Percentiles rank a stretch among this genome's conserved stretches.
These are phyloP conservation scores for Apeltes quadracus DNA, from an alignment of 2,113 vertebrate genomes.

Conservation along the genomic window DNA sequence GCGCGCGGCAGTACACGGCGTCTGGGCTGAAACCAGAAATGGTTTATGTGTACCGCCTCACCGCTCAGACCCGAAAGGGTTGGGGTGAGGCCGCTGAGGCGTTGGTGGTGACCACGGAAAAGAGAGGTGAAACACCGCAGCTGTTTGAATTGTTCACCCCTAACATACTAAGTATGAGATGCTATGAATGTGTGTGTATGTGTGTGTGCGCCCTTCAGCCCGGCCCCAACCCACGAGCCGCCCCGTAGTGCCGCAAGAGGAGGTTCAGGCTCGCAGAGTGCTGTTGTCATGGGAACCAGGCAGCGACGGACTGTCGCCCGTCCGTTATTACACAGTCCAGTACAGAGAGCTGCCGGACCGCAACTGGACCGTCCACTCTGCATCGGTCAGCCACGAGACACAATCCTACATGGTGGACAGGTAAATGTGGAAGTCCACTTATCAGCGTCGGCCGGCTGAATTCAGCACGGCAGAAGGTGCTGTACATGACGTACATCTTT, in stretches of 20 bases:
- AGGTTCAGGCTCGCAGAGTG: conserved; percentile 85
- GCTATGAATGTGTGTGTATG: not conserved
- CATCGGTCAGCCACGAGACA: conserved; percentile 87
- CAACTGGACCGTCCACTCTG: conserved; percentile 87
- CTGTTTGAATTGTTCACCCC: conserved; percentile 17
- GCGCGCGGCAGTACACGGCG: conserved; percentile 90
- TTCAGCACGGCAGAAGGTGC: not conserved
- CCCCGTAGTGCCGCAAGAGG: conserved; percentile 83
- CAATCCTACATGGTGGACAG: conserved; percentile 88
- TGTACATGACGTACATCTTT: no score
- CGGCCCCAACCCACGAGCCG: conserved; percentile 93
- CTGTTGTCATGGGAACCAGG: conserved; percentile 96
- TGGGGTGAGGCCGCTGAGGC: conserved; percentile 96
- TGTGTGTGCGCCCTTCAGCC: conserved; percentile 72
- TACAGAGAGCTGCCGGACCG: conserved; percentile 88
- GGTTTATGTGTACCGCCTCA: conserved; percentile 92
- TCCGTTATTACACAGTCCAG: conserved; percentile 96
- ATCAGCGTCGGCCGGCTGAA: not conserved
- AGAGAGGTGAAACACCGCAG: conserved; percentile 84
- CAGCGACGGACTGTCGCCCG: conserved; percentile 93
- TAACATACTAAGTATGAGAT: conserved; percentile 27
- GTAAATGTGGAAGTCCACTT: conserved; percentile 68
- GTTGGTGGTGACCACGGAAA: conserved; percentile 95
- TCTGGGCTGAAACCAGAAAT: conserved; percentile 87
- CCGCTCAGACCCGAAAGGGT: conserved; percentile 95